These are phyloP conservation scores for Drosophila orena DNA, from an alignment of 1,140 invertebrate species.

Conservation along the genomic window DNA sequence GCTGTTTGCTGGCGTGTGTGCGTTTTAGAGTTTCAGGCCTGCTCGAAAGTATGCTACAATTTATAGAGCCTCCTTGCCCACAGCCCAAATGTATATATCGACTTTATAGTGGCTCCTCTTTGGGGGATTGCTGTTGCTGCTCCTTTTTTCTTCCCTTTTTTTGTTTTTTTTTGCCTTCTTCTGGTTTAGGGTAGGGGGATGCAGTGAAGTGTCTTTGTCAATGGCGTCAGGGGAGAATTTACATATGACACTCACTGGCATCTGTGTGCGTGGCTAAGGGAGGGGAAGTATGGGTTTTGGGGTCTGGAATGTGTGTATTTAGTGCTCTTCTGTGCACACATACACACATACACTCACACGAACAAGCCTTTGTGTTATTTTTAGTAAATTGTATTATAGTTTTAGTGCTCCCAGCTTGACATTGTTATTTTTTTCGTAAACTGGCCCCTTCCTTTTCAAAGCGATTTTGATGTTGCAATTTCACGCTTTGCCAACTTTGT, in stretches of 20 bases:
- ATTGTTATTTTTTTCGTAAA: constrained; percentile 30
- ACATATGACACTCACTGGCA: constrained; percentile 74
- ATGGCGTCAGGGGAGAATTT: constrained; percentile 81
- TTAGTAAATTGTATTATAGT: constrained; percentile 83
- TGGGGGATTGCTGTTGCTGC: constrained; percentile 23
- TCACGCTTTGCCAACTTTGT: constrained; percentile 76
- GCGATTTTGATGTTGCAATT: constrained; percentile 78
- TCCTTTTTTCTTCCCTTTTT: constrained; percentile 2
- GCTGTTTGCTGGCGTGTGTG: constrained; percentile 24
- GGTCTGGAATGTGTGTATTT: constrained; percentile 50
- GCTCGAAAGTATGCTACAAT: constrained; percentile 71
- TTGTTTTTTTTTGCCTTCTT: constrained; percentile 21
- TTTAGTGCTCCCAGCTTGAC: constrained; percentile 69
- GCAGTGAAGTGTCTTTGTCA: constrained; percentile 75
- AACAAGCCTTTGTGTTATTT: constrained; percentile 64
- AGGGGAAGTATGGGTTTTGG: background rate
- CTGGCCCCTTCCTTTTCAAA: constrained; percentile 15
- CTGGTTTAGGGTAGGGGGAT: background rate
- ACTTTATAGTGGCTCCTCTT: constrained; percentile 70
- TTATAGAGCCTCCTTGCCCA: constrained; percentile 61
- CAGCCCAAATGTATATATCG: constrained; percentile 77
- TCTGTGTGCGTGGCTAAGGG: constrained; percentile 16
- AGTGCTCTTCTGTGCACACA: constrained; percentile 72
- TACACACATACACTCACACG: constrained; percentile 9
- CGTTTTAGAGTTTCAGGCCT: constrained; percentile 69